Percentiles rank a stretch among this genome's conserved stretches.
Evolutionary conservation across 2,113 vertebrate genomes (phyloP).

Genomic region (Isurus oxyrinchus): DNA sequence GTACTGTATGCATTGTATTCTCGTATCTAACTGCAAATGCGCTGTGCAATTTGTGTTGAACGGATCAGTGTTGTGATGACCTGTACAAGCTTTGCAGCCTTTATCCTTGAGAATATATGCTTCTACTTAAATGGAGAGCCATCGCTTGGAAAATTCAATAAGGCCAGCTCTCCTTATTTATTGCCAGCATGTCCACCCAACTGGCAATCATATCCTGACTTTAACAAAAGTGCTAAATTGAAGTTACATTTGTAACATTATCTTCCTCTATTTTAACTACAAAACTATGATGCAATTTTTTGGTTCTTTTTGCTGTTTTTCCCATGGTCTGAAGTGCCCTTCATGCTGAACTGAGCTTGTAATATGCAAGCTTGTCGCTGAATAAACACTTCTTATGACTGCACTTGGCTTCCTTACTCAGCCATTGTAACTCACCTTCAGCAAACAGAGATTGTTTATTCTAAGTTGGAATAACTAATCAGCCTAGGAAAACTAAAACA

Average conservation of each 20-base stretch:
- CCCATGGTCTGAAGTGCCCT: slow-evolving; percentile 75
- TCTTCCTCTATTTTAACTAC: slow-evolving; percentile 25
- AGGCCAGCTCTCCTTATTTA: slow-evolving; percentile 37
- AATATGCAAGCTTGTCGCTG: slow-evolving; percentile 69
- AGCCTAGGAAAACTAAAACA: neutral
- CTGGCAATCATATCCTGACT: slow-evolving; percentile 44
- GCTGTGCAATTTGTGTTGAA: no score
- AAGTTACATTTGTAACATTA: no score
- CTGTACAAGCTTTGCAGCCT: no score
- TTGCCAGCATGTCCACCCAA: slow-evolving; percentile 41
- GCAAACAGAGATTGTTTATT: neutral
- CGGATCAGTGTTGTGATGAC: no score
- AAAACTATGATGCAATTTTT: slow-evolving; percentile 51
- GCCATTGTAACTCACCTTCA: slow-evolving; percentile 36
- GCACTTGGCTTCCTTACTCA: slow-evolving; percentile 51
- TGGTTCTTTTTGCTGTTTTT: slow-evolving; percentile 59
- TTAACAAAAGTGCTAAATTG: slow-evolving; percentile 25
- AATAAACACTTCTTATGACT: slow-evolving; percentile 68
- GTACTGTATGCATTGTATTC: no score
- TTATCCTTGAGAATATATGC: slow-evolving; percentile 21
- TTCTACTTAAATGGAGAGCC: slow-evolving; percentile 44
- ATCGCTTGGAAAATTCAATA: slow-evolving; percentile 43
- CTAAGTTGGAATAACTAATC: neutral
- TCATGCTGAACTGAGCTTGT: slow-evolving; percentile 76
- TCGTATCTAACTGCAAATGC: no score